These are phyloP conservation scores for Pristionchus mayeri DNA, from an alignment of 2,888 invertebrate species.

Conservation along the genomic window DNA sequence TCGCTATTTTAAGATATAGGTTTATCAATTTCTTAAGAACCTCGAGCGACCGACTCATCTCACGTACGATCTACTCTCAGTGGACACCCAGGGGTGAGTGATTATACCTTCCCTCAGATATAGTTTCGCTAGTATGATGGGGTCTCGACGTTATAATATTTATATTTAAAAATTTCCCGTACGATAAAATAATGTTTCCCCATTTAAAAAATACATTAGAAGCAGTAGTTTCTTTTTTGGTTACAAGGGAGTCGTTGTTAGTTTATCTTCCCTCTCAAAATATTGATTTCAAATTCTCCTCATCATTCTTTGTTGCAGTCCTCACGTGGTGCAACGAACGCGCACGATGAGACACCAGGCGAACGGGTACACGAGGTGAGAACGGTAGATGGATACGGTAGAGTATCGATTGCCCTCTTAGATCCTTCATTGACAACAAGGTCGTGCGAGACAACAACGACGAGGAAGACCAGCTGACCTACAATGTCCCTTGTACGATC, in stretches of 20 bases:
- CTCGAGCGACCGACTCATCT: constrained; percentile 46
- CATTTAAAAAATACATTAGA: too few relatives aligned
- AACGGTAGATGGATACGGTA: not conserved
- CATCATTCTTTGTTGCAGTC: too few relatives aligned
- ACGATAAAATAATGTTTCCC: too few relatives aligned
- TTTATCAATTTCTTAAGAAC: not conserved
- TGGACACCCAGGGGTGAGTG: constrained; percentile 41
- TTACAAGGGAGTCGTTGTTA: too few relatives aligned
- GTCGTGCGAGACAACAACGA: constrained; percentile 65
- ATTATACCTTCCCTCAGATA: too few relatives aligned
- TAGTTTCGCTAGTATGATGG: too few relatives aligned
- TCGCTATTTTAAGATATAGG: too few relatives aligned
- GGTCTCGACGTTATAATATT: too few relatives aligned
- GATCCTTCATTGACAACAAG: constrained; percentile 68
- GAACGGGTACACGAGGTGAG: constrained; percentile 56
- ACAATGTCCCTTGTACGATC: constrained; percentile 63
- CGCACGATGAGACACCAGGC: constrained; percentile 67
- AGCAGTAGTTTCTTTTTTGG: too few relatives aligned
- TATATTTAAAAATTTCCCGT: too few relatives aligned
- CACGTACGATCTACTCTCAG: constrained; percentile 48
- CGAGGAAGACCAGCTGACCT: constrained; percentile 64
- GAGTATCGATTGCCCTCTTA: constrained; percentile 51
- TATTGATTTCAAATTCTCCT: too few relatives aligned
- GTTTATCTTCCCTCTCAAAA: too few relatives aligned
- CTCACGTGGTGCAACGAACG: constrained; percentile 60